Evolutionary conservation across 2,888 invertebrate species (phyloP).

Genomic region (Keiferia lycopersicella): DNA sequence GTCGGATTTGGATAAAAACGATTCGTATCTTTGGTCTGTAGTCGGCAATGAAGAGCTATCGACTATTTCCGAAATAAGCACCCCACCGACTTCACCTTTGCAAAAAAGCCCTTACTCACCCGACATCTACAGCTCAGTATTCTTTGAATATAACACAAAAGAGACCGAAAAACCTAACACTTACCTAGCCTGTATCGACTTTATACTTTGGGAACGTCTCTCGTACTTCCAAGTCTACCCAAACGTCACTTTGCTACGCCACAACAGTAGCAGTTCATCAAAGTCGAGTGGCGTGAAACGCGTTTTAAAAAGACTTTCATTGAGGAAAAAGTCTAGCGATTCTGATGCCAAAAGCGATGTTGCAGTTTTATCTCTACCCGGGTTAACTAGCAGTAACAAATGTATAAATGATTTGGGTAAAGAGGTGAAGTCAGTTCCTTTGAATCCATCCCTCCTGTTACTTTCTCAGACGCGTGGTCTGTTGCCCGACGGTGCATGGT

Average conservation of each 20-base stretch:
- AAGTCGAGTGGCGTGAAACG: constrained; percentile 57
- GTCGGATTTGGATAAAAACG: constrained; percentile 52
- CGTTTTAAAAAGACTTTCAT: constrained; percentile 54
- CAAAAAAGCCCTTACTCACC: constrained; percentile 54
- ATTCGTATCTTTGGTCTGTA: constrained; percentile 62
- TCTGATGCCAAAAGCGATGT: constrained; percentile 57
- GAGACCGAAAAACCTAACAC: constrained; percentile 49
- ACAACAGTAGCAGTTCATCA: constrained; percentile 52
- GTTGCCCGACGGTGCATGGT: constrained; percentile 73
- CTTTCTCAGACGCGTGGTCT: constrained; percentile 65
- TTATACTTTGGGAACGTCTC: constrained; percentile 72
- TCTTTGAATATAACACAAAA: constrained; percentile 62
- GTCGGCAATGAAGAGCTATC: constrained; percentile 56
- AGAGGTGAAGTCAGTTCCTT: constrained; percentile 62
- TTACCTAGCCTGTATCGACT: constrained; percentile 62
- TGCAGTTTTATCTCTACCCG: constrained; percentile 64
- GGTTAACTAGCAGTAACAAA: constrained; percentile 59
- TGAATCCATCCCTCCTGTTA: constrained; percentile 64
- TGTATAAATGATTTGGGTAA: constrained; percentile 63
- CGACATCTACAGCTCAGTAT: constrained; percentile 68
- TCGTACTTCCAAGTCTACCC: constrained; percentile 61
- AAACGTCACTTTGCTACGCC: constrained; percentile 58
- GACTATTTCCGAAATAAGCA: constrained; percentile 65
- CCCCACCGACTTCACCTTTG: constrained; percentile 47
- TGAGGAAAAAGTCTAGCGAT: constrained; percentile 49